phyloP scores from a whole-genome alignment of 2,797 vertebrate genomes.

The Podargus strigoides region DNA sequence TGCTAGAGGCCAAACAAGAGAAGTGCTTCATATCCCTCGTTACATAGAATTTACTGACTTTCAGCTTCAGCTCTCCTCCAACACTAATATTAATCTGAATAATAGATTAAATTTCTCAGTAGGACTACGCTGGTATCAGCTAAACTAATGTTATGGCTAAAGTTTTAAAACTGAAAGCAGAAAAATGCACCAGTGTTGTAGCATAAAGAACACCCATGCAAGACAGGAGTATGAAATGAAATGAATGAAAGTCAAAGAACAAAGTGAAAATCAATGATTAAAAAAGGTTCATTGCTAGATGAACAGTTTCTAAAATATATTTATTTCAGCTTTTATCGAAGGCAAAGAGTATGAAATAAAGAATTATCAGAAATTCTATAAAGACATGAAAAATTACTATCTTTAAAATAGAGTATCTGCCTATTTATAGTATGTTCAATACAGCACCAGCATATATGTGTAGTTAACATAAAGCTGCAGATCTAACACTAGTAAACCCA shows the following conservation, averaged over 20 bases:
- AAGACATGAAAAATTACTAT: neutral
- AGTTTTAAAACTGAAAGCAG: neutral
- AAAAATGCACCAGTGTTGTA: neutral
- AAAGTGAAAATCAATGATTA: constrained; percentile 22
- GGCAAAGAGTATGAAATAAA: neutral
- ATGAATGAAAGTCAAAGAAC: neutral
- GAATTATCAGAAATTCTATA: constrained; percentile 9
- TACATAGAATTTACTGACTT: neutral
- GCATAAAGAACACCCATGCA: neutral
- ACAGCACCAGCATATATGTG: neutral
- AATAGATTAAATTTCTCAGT: neutral
- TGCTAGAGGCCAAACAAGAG: neutral
- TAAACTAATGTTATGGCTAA: neutral
- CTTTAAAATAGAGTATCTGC: neutral
- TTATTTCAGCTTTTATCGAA: neutral
- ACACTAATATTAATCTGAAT: neutral
- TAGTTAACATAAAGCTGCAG: neutral
- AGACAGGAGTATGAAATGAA: neutral
- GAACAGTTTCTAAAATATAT: constrained; percentile 18
- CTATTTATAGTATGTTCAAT: neutral
- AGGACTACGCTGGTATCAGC: neutral
- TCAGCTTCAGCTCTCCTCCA: neutral
- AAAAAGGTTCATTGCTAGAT: constrained; percentile 3
- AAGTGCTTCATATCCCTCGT: neutral
- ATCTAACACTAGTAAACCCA: neutral